These are phyloP conservation scores for Saccopteryx leptura DNA, from an alignment of 2,113 vertebrate genomes.

Conservation along the genomic window DNA sequence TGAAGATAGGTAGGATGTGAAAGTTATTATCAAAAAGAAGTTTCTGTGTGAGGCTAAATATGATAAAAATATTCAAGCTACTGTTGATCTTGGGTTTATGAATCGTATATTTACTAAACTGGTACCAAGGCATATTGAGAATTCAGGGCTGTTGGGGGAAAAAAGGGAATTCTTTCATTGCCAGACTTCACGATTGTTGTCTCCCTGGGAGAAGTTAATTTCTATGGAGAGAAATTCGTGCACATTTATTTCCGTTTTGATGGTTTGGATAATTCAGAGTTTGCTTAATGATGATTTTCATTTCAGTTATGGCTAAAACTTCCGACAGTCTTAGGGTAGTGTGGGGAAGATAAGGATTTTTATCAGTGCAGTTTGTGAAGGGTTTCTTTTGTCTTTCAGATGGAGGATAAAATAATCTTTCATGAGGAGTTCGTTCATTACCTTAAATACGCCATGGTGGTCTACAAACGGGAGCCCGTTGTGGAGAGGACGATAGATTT, in stretches of 20 bases:
- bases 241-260: neutral
- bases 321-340: neutral
- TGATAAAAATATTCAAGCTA: neutral
- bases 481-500: slow-evolving; percentile 96
- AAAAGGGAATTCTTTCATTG: neutral
- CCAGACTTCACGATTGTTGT: neutral
- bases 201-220: neutral
- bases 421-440: slow-evolving; percentile 94
- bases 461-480: slow-evolving; percentile 94
- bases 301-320: neutral
- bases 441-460: slow-evolving; percentile 95
- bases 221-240: neutral
- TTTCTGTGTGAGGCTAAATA: neutral
- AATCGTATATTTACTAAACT: neutral
- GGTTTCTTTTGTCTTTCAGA: slow-evolving; percentile 85
- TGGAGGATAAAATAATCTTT: slow-evolving; percentile 92
- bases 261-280: slow-evolving; percentile 6
- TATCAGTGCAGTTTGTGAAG: neutral
- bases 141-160: neutral
- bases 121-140: neutral
- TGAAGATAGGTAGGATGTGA: neutral
- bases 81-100: neutral
- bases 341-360: neutral
- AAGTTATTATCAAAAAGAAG: neutral
- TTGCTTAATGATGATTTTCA: neutral